Conservation (phyloP, 2,113 vertebrate genomes). For the Antidorcas marsupialis region DNA sequence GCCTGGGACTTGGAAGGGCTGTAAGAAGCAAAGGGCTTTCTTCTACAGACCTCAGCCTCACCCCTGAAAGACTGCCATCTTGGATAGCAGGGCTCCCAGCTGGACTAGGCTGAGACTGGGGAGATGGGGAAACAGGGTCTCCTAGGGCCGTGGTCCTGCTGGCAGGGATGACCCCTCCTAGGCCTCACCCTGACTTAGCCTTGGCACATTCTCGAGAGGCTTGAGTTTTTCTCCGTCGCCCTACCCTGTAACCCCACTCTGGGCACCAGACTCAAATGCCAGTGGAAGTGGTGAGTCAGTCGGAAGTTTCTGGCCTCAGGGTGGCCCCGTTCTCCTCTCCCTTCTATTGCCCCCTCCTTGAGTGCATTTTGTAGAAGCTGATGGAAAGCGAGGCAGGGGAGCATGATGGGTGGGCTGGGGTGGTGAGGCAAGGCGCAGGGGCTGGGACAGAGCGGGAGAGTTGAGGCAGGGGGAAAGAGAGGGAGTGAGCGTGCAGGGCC, state of each 20-base stretch:
- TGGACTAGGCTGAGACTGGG: background rate
- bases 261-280: background rate
- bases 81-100: background rate
- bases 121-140: background rate
- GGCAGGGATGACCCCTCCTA: background rate
- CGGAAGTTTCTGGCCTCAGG: background rate
- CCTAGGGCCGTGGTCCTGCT: background rate
- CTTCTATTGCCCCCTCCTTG: background rate
- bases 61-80: background rate
- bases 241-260: background rate
- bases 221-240: background rate
- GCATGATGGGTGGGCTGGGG: background rate
- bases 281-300: conserved; percentile 15
- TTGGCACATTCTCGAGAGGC: background rate
- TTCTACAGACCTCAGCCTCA: background rate
- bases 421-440: background rate
- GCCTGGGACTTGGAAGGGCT: background rate
- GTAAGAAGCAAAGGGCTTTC: background rate
- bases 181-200: background rate
- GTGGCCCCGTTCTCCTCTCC: background rate
- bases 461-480: background rate
- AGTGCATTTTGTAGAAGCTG: background rate
- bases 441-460: background rate
- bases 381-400: background rate
- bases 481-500: background rate